These are phyloP conservation scores for Sphaeramia orbicularis DNA, from an alignment of 2,797 vertebrate genomes.

Conservation along the genomic window DNA sequence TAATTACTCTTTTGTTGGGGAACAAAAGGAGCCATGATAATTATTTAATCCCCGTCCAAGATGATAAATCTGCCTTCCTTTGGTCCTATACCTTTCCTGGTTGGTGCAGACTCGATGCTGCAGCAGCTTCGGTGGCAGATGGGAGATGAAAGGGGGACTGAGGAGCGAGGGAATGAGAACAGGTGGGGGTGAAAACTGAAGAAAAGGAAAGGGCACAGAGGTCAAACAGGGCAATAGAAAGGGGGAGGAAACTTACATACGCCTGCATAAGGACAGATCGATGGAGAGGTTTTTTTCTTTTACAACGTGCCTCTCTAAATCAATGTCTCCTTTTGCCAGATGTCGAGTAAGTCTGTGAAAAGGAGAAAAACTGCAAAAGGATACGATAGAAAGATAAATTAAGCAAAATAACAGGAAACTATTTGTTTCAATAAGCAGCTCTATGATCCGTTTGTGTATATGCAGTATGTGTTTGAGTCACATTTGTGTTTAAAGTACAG, in stretches of 20 bases:
- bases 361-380: slow-evolving; percentile 19
- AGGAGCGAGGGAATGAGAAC: slow-evolving; percentile 71
- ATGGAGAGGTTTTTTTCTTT: slow-evolving; percentile 69
- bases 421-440: too few species aligned
- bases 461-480: too few species aligned
- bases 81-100: slow-evolving; percentile 46
- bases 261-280: slow-evolving; percentile 66
- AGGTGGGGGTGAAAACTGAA: slow-evolving; percentile 80
- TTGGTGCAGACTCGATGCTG: slow-evolving; percentile 31
- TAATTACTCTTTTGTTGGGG: slow-evolving; percentile 56
- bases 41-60: slow-evolving; percentile 61
- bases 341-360: slow-evolving; percentile 54
- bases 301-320: slow-evolving; percentile 41
- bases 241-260: slow-evolving; percentile 67
- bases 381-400: not conserved
- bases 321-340: slow-evolving; percentile 61
- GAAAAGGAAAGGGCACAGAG: slow-evolving; percentile 75
- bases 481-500: too few species aligned
- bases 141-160: slow-evolving; percentile 82
- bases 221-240: slow-evolving; percentile 72
- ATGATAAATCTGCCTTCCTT: slow-evolving; percentile 39
- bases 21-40: slow-evolving; percentile 48
- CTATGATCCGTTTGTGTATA: too few species aligned
- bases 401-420: not conserved
- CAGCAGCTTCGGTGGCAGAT: slow-evolving; percentile 80